Base-by-base conservation (phyloP, 1,140 invertebrate species). In the Lucilia sericata region DNA sequence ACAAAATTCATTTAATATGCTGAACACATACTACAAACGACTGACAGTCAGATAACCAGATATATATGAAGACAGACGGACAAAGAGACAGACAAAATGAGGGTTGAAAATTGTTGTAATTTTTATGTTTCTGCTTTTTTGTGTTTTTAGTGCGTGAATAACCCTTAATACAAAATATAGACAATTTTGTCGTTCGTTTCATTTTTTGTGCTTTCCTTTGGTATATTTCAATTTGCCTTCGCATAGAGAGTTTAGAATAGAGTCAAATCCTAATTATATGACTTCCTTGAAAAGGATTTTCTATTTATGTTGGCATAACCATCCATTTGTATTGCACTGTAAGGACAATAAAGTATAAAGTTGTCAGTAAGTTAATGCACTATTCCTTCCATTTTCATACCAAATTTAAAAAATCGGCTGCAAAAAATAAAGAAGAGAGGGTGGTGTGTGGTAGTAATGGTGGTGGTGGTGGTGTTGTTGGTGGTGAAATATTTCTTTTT, bases 91-190 rank as follows among this genome's bases (percentile, higher is more conserved):
- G 42, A 17, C n/a, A 78, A 47, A 42, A 49, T 80, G 42, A 51
- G 76, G 76, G 76, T 80, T 80, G 76, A 80, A 51, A 25, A 12
- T 25, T 19, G 19, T 80, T 60, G 55, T 70, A 10, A 25, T 19
- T 70, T 70, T 70, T 70, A 9, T 70, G 65, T 70, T 70, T 21
- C 19, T 70, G n/a, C 65, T 25, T 70, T 70, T 60, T 78, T 78
- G 14, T 36, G 36, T 78, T 19, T 49, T 21, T 49, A 21, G 76
- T 80, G 76, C 76, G 76, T 80, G 76, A 80, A 80, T 80, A 80
- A 80, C 76, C 76, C 76, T 80, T 80, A 80, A 80, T 49, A 80
- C 47, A 70, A 70, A 70, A 70, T 70, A 19, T 70, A 70, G 65
- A 70, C 65, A 70, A 19, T 21, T 60, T 70, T 70, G 51, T 42